Percentiles rank a stretch among this genome's conserved stretches.
These are phyloP conservation scores for Telenomus remus DNA, from an alignment of 1,140 invertebrate species.

Conservation along the genomic window DNA sequence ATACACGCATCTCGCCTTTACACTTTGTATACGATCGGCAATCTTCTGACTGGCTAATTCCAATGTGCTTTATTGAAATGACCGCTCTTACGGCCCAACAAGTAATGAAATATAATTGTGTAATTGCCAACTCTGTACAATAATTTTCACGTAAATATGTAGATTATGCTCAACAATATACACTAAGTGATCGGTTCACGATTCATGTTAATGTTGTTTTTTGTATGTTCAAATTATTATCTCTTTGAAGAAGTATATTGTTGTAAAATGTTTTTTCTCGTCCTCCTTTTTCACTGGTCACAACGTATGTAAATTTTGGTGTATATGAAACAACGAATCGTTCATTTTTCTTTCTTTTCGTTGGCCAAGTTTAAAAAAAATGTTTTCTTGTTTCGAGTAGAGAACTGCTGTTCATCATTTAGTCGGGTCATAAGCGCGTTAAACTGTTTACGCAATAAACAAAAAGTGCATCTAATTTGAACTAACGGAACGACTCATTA, in stretches of 20 bases:
- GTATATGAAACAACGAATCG: no score
- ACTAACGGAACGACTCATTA: slow-evolving; percentile 51
- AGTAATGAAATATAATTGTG: slow-evolving; percentile 60
- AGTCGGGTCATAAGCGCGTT: no score
- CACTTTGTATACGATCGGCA: slow-evolving; percentile 53
- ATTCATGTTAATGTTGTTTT: slow-evolving; percentile 3
- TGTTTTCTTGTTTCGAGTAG: no score
- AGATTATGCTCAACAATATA: slow-evolving; percentile 52
- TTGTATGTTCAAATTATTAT: slow-evolving; percentile 18
- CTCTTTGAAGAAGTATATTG: slow-evolving; percentile 5
- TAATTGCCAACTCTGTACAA: slow-evolving; percentile 37
- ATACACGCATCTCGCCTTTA: slow-evolving; percentile 48
- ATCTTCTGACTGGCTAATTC: slow-evolving; percentile 56
- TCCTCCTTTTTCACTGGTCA: neutral
- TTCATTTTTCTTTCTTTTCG: no score
- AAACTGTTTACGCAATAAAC: slow-evolving; percentile 5
- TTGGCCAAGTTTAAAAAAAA: no score
- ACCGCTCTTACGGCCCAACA: slow-evolving; percentile 34
- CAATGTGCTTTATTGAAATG: slow-evolving; percentile 59
- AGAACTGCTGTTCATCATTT: no score
- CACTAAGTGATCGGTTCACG: slow-evolving; percentile 29
- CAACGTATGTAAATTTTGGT: neutral
- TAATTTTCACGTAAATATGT: slow-evolving; percentile 51
- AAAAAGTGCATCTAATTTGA: slow-evolving; percentile 33
- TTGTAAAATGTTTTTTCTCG: neutral